These are phyloP conservation scores for Pseudotriccus pelzelni DNA, from an alignment of 2,797 vertebrate species.

Conservation along the genomic window DNA sequence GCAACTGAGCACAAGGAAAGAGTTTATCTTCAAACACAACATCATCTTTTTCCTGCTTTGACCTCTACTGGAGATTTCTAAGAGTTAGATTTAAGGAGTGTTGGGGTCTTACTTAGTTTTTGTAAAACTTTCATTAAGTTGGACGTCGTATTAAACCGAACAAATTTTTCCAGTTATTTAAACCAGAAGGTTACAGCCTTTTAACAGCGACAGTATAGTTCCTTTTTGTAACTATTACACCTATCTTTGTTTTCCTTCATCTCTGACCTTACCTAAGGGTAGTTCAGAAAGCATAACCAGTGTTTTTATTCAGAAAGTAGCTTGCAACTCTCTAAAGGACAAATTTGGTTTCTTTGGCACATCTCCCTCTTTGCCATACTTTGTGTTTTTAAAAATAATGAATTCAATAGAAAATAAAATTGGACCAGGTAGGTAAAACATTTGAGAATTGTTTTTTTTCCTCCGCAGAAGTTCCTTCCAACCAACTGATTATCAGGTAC, in stretches of 20 bases:
- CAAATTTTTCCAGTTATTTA: not conserved
- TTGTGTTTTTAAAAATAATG: accelerated
- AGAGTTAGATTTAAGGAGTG: not conserved
- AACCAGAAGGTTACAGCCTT: not conserved
- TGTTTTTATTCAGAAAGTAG: not conserved
- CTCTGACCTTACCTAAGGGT: not conserved
- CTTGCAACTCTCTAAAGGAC: not conserved
- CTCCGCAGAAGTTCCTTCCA: not conserved
- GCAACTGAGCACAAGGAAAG: not conserved
- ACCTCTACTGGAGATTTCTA: not conserved
- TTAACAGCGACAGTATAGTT: not conserved
- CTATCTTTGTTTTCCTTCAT: not conserved
- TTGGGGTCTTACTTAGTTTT: not conserved
- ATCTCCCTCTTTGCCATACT: accelerated
- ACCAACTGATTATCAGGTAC: not conserved
- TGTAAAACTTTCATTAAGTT: not conserved
- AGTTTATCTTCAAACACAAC: not conserved
- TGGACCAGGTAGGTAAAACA: not conserved
- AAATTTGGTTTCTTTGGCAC: not conserved
- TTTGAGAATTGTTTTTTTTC: not conserved
- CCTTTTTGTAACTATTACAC: not conserved
- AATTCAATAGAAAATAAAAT: not conserved
- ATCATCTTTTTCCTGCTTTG: not conserved
- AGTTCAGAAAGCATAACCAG: not conserved
- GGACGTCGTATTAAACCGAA: not conserved